These are phyloP conservation scores for Leucania comma DNA, from an alignment of 2,888 invertebrate genomes.

Conservation along the genomic window DNA sequence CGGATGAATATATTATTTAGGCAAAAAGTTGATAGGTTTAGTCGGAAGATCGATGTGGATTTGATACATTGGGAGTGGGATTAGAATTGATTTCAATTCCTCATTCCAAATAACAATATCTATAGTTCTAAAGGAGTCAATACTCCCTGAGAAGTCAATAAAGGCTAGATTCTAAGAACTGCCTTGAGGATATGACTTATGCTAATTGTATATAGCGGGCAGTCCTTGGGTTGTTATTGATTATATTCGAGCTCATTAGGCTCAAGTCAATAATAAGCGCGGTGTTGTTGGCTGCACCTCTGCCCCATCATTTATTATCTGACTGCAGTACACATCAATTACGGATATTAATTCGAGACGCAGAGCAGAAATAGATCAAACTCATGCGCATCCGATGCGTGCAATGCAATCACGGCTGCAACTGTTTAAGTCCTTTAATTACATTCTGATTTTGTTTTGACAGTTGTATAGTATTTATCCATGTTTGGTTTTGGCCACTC, in stretches of 20 bases:
- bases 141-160: conserved; percentile 22
- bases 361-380: conserved; percentile 73
- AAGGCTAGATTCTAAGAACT: conserved; percentile 33
- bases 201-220: conserved; percentile 27
- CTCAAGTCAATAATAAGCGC: conserved; percentile 57
- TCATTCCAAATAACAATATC: conserved; percentile 18
- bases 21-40: conserved; percentile 59
- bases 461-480: background rate
- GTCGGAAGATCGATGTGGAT: conserved; percentile 42
- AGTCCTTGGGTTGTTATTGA: conserved; percentile 58
- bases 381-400: conserved; percentile 60
- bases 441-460: conserved; percentile 52
- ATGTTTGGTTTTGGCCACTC: conserved; percentile 9
- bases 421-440: conserved; percentile 57
- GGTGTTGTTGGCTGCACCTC: conserved; percentile 54
- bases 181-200: conserved; percentile 25
- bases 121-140: conserved; percentile 13
- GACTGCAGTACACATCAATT: conserved; percentile 67
- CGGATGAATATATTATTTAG: conserved; percentile 60
- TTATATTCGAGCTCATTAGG: conserved; percentile 60
- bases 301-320: conserved; percentile 55
- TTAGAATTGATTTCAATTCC: conserved; percentile 29
- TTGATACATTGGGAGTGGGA: conserved; percentile 20
- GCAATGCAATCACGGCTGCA: conserved; percentile 48
- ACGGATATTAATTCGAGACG: conserved; percentile 67